A percentile compares a stretch with the other conserved stretches of the same genome.
Evolutionary conservation across 2,113 vertebrate genomes (phyloP).

Genomic region (Enhydra lutris): DNA sequence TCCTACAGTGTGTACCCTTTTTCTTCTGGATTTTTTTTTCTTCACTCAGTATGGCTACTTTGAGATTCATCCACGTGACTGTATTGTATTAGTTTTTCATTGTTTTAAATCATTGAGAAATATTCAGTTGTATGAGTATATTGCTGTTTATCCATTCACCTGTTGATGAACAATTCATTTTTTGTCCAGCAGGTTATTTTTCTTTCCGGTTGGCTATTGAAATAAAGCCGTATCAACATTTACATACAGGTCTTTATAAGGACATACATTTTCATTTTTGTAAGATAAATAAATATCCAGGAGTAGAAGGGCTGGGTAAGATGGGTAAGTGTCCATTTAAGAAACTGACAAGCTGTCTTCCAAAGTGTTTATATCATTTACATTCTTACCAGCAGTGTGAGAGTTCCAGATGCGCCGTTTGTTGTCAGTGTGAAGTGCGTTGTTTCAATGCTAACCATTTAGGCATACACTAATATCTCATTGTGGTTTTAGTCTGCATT

Average conservation of each 20-base stretch:
- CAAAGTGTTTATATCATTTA: too few species aligned
- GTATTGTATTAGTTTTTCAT: background rate
- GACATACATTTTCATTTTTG: background rate
- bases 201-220: background rate
- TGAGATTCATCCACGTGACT: background rate
- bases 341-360: background rate
- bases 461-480: background rate
- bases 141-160: background rate
- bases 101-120: background rate
- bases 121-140: background rate
- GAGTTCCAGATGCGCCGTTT: background rate
- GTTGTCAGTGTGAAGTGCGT: background rate
- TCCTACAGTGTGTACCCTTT: background rate
- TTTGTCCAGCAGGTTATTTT: background rate
- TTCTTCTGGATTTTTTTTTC: background rate
- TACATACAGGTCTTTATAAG: background rate
- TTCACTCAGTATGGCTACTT: background rate
- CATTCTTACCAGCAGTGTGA: background rate
- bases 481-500: background rate
- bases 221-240: background rate
- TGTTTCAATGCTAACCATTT: background rate
- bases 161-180: background rate
- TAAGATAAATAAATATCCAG: background rate
- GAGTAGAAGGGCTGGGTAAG: background rate
- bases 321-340: background rate